phyloP scores from a whole-genome alignment of 2,888 invertebrate species.

The Epirrhoe alternata region DNA sequence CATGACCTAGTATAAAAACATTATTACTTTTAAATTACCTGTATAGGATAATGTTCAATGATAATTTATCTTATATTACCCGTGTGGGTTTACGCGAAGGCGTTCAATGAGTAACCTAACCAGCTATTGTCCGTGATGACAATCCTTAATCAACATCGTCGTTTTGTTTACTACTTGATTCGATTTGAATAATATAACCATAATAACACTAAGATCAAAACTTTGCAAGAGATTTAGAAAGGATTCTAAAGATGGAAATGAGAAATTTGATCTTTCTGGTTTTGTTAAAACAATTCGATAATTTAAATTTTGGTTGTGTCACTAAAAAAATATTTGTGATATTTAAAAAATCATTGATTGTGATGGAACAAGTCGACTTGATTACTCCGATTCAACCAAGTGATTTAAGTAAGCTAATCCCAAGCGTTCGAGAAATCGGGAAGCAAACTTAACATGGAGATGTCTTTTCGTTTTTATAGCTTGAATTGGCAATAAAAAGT shows the following conservation, averaged over 20 bases:
- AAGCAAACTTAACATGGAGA: background rate
- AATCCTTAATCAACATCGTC: slow-evolving; percentile 27
- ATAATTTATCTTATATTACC: slow-evolving; percentile 6
- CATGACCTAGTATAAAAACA: no score
- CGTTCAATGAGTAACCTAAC: slow-evolving; percentile 62
- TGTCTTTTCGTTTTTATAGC: background rate
- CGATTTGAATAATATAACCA: slow-evolving; percentile 10
- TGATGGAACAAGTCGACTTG: no score
- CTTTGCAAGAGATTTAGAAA: slow-evolving; percentile 13
- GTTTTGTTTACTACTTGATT: slow-evolving; percentile 21
- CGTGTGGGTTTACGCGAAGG: slow-evolving; percentile 64
- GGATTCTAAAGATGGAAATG: slow-evolving; percentile 11
- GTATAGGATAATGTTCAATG: background rate
- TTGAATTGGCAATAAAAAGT: background rate
- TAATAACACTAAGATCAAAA: slow-evolving; percentile 1
- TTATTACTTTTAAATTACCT: background rate
- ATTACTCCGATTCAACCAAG: no score
- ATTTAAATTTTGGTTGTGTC: background rate
- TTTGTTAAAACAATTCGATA: background rate
- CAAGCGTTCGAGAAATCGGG: background rate
- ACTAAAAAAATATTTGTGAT: no score
- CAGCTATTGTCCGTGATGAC: slow-evolving; percentile 53
- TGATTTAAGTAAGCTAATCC: no score
- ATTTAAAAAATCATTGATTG: no score
- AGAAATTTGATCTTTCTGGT: slow-evolving; percentile 5